Base-by-base conservation (phyloP, 2,888 invertebrate genomes). In the Pelosia muscerda region DNA sequence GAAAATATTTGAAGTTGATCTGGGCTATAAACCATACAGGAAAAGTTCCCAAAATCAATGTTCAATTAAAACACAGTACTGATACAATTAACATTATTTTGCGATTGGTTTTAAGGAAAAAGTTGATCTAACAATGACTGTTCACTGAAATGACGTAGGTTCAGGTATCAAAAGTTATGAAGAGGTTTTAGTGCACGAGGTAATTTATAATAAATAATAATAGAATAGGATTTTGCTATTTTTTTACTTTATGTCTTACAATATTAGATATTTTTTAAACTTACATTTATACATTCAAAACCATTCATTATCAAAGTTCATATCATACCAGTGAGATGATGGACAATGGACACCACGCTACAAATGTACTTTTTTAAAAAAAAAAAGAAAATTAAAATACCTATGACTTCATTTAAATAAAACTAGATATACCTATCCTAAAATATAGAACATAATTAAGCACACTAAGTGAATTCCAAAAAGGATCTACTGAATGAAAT, bases 41-140 rank as follows among this genome's bases (percentile, higher is more conserved):
- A 23, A 22, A 11, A 22, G 22, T 31, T 13, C 0, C 2, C 13
- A 58, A 13, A 19, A 58, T 34, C 22, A 2, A 34, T 19, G 8
- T 34, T 58, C 23, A 34, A 34, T 31, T 58, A 34, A 13, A 59
- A 59, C n/a, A 31, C 15, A 42, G n/a, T 57, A 26, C 26, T 15
- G 22, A 26, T 28, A 23, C 28, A 31, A 49, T 31, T 74, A 73
- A 65, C 9, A 63, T 57, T 69, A 67, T 63, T 61, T 53, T 70
- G 73, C 25, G 58, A 23, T 31, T 4, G 55, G 28, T 72, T 58
- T 75, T 56, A 67, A 78, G 77, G 77, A 77, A 77, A 77, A 77
- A 5, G n/a, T 10, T 56, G 68, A 73, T 75, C 71, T 73, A 77
- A 57, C 66, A 53, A 63, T 26, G 68, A 77, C 63, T 63, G 23